Percentiles rank a stretch among this genome's conserved stretches.
Evolutionary conservation across 1,140 invertebrate species (phyloP).

Genomic region (Drusus annulatus): DNA sequence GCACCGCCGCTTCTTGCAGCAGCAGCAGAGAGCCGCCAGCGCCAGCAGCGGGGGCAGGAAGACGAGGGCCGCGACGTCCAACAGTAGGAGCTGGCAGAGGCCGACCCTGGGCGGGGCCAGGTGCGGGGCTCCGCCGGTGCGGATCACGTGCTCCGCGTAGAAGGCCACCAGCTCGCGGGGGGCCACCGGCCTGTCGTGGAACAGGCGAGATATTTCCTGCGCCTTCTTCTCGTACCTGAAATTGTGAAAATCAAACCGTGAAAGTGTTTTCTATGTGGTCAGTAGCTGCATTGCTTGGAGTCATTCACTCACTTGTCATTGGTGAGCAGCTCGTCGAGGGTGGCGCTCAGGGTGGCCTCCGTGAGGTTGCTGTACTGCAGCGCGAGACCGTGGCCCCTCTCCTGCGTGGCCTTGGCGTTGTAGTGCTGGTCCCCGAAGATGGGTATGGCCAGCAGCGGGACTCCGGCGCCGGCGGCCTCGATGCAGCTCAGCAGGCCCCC

Average conservation of each 20-base stretch:
- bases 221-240: constrained; percentile 46
- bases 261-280: no score
- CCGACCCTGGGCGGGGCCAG: constrained; percentile 16
- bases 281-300: no score
- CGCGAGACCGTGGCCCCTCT: constrained; percentile 61
- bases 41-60: neutral
- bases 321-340: constrained; percentile 39
- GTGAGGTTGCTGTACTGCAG: constrained; percentile 55
- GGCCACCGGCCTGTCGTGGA: constrained; percentile 60
- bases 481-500: constrained; percentile 71
- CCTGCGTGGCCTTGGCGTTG: constrained; percentile 64
- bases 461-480: constrained; percentile 61
- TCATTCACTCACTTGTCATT: constrained; percentile 42
- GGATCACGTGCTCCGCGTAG: constrained; percentile 44
- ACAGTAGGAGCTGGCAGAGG: constrained; percentile 26
- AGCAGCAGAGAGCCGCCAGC: no score
- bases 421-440: constrained; percentile 67
- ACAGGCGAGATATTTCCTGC: constrained; percentile 60
- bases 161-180: constrained; percentile 61
- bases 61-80: constrained; percentile 25
- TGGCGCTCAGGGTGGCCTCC: constrained; percentile 39
- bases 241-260: neutral
- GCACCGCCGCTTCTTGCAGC: no score
- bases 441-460: constrained; percentile 62
- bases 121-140: constrained; percentile 37